Evolutionary conservation across 2,797 vertebrate genomes (phyloP), one percentile per base, ranked within the genome.

Genomic region (Novumbra hubbsi): DNA sequence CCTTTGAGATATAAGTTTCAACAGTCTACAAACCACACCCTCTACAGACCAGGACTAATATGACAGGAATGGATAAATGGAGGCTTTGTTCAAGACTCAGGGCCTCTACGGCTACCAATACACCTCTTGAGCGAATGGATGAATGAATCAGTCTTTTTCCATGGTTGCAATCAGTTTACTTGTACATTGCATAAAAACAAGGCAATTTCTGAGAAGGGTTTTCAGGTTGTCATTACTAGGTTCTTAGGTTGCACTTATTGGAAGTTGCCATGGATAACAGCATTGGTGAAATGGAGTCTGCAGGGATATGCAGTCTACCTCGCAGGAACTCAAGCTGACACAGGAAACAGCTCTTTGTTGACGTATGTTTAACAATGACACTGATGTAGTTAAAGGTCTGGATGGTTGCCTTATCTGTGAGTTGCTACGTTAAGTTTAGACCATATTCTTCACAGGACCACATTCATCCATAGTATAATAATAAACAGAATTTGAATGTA

Each of bases 21-120:
- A 63, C 71, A 55, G 45, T 73, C 49, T 52, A 15, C 49, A 30
- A 71, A 67, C 72, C 45, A 71, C 70, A 62, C 21, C 64, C 55
- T 62, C 57, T 55, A 34, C 55, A n/a, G 65, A 41, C 74, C 60
- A 67, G 68, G 72, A 75, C 77, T 85, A 82, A 80, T 80, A 66
- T 76, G 79, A 80, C 74, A 14, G 27, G 24, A 63, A 14, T 15
- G 30, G 14, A 78, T 91, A 84, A 92, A 90, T 86, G 84, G 60
- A 14, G 57, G 75, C 88, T 89, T 91, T 91, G 88, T 92, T 85
- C 63, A 5, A 21, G 55, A 16, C 68, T 75, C 57, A 70, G 73
- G 64, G 52, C 71, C 64, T 83, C 71, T 69, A 45, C n/a, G 67
- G 74, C 75, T 32, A 68, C 32, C n/a, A 72, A 68, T 72, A 66